Evolutionary conservation across 2,113 vertebrate species (phyloP).

Genomic region (Melierax canorus): DNA sequence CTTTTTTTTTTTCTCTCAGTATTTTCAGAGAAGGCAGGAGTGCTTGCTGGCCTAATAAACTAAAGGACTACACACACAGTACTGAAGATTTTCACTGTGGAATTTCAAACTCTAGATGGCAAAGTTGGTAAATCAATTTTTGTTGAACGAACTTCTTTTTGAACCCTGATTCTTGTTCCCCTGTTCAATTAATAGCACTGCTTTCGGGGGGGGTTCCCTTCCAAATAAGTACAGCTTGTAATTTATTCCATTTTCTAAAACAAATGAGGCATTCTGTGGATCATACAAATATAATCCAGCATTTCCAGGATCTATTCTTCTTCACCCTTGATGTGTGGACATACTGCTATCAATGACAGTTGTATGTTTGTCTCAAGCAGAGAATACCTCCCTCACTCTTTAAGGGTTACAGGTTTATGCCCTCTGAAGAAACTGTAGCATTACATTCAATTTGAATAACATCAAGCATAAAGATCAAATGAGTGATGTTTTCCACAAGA

Average conservation of each 20-base stretch:
- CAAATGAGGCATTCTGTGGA: background rate
- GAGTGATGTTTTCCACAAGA: background rate
- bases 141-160: background rate
- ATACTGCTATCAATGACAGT: background rate
- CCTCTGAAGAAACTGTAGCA: background rate
- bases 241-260: conserved; percentile 29
- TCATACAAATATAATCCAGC: background rate
- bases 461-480: background rate
- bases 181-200: background rate
- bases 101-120: conserved; percentile 1
- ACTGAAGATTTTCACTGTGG: background rate
- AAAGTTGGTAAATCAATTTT: background rate
- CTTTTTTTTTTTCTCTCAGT: background rate
- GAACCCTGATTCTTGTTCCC: background rate
- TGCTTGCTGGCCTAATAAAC: background rate
- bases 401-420: background rate
- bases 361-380: background rate
- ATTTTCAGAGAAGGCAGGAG: background rate
- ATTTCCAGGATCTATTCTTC: background rate
- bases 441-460: background rate
- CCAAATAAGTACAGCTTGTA: background rate
- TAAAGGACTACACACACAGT: background rate
- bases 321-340: background rate
- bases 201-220: background rate
- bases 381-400: background rate